Evolutionary conservation across 2,888 invertebrate genomes (phyloP), one percentile per base, ranked within the genome.

Genomic region (Nymphalis c-album): DNA sequence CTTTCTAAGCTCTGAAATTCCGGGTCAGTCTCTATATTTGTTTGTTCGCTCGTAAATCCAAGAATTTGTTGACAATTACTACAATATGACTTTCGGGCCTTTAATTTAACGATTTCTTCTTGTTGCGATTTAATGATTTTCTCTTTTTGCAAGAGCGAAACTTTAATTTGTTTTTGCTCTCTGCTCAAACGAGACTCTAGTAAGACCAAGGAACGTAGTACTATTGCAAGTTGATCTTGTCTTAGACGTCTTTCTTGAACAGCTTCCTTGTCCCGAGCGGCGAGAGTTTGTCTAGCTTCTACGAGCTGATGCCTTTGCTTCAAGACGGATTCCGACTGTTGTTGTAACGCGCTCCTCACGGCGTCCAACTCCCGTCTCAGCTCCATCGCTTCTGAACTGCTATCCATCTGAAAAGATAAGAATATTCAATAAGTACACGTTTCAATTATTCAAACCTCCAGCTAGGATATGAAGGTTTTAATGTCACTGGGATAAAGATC

Each of bases 101-200:
- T 93, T 40, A 96, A 88, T 82, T 94, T 94, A 13, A 93, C 88
- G 71, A 96, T 95, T 84, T 96, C 95, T 72, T 94, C 93, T 77
- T 94, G 94, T 80, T 96, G 96, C 67, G 94, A 92, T 78, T 94
- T 94, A 70, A 96, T 95, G 59, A 95, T 93, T 78, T 94, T 94
- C 80, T 96, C 96, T 80, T 95, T 95, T 79, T 95, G 95, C 70
- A 93, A 93, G 20, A 96, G 90, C 61, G 95, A 93, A 66, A 94
- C 93, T 69, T 94, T 93, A 74, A 96, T 95, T 76, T 94, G 94
- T 76, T 95, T 94, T 80, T 96, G 96, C 82, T 96, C 96, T 80
- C 95, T 94, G 60, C 94, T 93, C 31, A 96, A 88, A 10, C 95
- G 92, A 10, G 95, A 95, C 83, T 96, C 96, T 61, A 96, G 93